Evolutionary conservation across 2,888 invertebrate genomes (phyloP).

Genomic region (Orthosia cruda): DNA sequence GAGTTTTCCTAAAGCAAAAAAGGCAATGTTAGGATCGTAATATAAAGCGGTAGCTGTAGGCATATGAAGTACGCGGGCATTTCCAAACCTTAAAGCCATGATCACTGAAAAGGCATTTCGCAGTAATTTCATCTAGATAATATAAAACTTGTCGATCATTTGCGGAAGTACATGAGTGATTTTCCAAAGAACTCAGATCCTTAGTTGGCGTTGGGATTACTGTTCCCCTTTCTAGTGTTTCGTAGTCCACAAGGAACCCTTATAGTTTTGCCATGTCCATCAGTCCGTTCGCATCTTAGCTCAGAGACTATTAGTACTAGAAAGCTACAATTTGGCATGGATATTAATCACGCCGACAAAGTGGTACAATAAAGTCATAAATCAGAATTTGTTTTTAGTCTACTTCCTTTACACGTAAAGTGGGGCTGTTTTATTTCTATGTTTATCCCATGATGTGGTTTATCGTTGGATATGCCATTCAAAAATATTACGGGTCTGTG

Average conservation of each 20-base stretch:
- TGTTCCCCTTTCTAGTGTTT: neutral
- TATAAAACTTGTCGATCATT: neutral
- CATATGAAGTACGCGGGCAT: neutral
- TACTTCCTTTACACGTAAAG: no score
- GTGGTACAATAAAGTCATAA: no score
- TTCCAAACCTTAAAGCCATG: neutral
- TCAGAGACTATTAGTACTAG: no score
- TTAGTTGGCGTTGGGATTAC: neutral
- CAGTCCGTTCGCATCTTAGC: no score
- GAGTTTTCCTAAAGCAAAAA: constrained; percentile 38
- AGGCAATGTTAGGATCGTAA: neutral
- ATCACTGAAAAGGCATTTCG: neutral
- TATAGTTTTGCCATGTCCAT: neutral
- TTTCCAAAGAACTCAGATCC: neutral
- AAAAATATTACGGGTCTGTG: no score
- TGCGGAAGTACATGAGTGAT: neutral
- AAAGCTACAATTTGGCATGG: no score
- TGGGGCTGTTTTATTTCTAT: no score
- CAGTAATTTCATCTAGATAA: neutral
- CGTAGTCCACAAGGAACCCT: neutral
- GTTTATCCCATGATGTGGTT: no score
- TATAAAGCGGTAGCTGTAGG: neutral
- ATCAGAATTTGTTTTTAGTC: no score
- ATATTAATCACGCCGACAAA: no score
- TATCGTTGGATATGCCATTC: no score